Conservation (phyloP, 2,888 invertebrate genomes). For the Tetragonisca angustula region DNA sequence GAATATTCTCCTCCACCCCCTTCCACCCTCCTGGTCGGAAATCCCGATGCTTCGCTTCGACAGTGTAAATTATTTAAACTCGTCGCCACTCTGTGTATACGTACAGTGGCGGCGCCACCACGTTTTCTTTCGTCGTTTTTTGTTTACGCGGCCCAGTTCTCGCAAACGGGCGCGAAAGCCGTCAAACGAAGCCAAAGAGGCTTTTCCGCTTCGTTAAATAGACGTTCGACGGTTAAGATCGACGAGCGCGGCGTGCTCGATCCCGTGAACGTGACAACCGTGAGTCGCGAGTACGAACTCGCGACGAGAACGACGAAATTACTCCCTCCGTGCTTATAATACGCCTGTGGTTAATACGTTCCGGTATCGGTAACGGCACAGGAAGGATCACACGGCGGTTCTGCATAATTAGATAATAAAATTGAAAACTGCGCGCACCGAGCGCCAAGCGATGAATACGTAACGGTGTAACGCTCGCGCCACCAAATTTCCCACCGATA, state of each 20-base stretch:
- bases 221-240: conserved; percentile 31
- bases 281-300: neutral
- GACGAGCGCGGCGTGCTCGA: neutral
- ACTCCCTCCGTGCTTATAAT: neutral
- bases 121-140: conserved; percentile 45
- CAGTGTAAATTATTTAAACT: conserved; percentile 26
- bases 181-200: conserved; percentile 68
- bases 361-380: too few relatives aligned
- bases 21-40: neutral
- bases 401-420: conserved; percentile 22
- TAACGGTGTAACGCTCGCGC: conserved; percentile 6
- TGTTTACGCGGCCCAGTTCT: conserved; percentile 53
- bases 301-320: neutral
- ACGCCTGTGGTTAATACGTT: neutral
- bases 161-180: conserved; percentile 43
- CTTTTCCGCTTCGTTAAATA: conserved; percentile 70
- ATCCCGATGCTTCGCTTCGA: conserved; percentile 20
- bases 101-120: neutral
- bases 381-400: neutral
- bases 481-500: neutral
- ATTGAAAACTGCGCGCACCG: conserved; percentile 13
- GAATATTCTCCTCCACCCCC: neutral
- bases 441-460: neutral
- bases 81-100: neutral
- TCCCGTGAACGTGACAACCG: neutral